Evolutionary conservation across 2,888 invertebrate genomes (phyloP), one percentile per base, ranked within the genome.

Genomic region (Epicampocera succincta): DNA sequence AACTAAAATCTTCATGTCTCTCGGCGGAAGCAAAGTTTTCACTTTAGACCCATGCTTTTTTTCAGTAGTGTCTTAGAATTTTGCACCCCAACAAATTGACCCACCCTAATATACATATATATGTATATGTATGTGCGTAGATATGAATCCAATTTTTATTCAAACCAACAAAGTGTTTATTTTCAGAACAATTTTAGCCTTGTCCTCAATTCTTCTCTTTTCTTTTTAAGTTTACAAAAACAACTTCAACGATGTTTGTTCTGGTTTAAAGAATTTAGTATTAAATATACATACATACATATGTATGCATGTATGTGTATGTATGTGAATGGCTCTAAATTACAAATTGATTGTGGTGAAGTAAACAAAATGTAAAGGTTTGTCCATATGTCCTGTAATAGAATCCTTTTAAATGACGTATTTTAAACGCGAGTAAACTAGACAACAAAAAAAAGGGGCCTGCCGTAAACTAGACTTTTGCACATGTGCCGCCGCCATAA

Each of bases 201-300:
- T 82, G 82, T 78, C 77, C 82, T 71, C 65, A 71, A 74, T 82
- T 66, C 58, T 38, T 56, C 15, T n/a, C 9, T n/a, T 60, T 38
- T 46, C 46, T 12, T 12, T 2, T 19, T 12, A 9, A 6, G 6
- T 66, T 12, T 56, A 40, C 13, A 9, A 33, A 12, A 5, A 29
- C 13, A 42, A 42, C 21, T 74, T 69, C 65, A 69, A 58, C 38
- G 61, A 63, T 72, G 50, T 69, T 71, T 56, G 13, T 13, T 63
- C 42, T 25, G 40, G 56, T 25, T 58, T 29, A 48, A 38, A 58
- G 15, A 48, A 44, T 58, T 17, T n/a, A 21, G 40, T 3, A 40
- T 11, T 33, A n/a, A n/a, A n/a, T 12, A 29, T 15, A 38, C 17
- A 38, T 9, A 13, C 25, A 25, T 3, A 25, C 25, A 25, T n/a